These are phyloP conservation scores for Nothocercus julius DNA, from an alignment of 2,113 vertebrate genomes.

Conservation along the genomic window DNA sequence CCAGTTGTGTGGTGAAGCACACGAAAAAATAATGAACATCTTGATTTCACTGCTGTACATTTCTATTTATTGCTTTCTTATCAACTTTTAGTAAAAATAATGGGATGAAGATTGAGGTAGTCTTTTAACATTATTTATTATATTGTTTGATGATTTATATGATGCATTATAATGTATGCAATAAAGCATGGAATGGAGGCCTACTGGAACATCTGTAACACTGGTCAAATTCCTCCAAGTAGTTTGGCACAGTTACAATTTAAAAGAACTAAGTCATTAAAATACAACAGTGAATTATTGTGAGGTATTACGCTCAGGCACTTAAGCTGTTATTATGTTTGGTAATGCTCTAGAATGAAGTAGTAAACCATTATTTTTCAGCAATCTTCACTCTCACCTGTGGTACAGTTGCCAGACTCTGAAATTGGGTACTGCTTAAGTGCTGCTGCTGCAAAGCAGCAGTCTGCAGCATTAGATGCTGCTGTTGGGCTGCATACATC, in stretches of 20 bases:
- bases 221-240: constrained; percentile 1
- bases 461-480: constrained; percentile 93
- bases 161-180: constrained; percentile 58
- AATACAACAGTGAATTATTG: constrained; percentile 20
- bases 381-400: constrained; percentile 80
- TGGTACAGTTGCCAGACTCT: constrained; percentile 87
- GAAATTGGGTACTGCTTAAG: constrained; percentile 86
- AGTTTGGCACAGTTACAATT: constrained; percentile 21
- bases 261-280: neutral
- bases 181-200: constrained; percentile 64
- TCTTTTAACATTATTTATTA: neutral
- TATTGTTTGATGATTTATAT: constrained; percentile 35
- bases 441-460: constrained; percentile 90
- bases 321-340: constrained; percentile 53
- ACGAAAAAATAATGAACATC: neutral
- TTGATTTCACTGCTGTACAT: neutral
- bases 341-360: neutral
- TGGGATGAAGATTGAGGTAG: neutral
- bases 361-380: neutral
- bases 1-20: neutral
- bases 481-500: constrained; percentile 95
- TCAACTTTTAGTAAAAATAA: neutral
- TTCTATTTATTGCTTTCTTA: neutral
- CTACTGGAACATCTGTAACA: constrained; percentile 35
- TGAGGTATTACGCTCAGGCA: constrained; percentile 50